A percentile compares a stretch with the other conserved stretches of the same genome.
These are phyloP conservation scores for Schmidtea mediterranea DNA, from an alignment of 1,140 invertebrate genomes.

Conservation along the genomic window DNA sequence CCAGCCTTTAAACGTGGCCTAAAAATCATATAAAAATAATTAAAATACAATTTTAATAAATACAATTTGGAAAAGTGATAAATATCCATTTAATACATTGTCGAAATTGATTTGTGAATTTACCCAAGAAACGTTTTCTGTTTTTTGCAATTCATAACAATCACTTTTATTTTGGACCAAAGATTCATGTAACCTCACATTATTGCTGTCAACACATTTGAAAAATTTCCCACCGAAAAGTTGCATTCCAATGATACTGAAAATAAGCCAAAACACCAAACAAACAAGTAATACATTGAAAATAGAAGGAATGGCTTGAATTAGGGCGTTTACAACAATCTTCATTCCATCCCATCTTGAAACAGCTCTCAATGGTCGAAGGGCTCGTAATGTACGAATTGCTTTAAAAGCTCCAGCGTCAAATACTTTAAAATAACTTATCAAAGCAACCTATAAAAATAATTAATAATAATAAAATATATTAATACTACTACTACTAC, in stretches of 20 bases:
- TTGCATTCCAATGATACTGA: conserved; percentile 45
- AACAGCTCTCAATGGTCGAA: conserved; percentile 36
- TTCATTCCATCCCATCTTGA: not conserved
- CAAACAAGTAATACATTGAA: conserved; percentile 69
- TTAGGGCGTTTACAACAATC: conserved; percentile 73
- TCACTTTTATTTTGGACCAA: not conserved
- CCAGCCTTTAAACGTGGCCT: conserved; percentile 58
- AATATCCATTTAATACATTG: conserved; percentile 78
- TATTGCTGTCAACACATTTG: conserved; percentile 42
- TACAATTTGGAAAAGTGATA: conserved; percentile 80
- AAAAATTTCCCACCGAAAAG: conserved; percentile 62
- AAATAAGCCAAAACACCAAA: conserved; percentile 41
- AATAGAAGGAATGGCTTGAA: conserved; percentile 27
- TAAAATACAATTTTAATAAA: conserved; percentile 1
- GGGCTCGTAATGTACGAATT: conserved; percentile 47
- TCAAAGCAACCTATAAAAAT: too few relatives aligned
- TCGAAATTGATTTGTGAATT: conserved; percentile 94
- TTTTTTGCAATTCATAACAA: too few relatives aligned
- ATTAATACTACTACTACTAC: too few relatives aligned
- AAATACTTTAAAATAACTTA: too few relatives aligned
- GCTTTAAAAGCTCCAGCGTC: conserved; percentile 49
- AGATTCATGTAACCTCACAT: conserved; percentile 26
- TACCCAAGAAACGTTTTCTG: conserved; percentile 41
- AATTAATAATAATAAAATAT: too few relatives aligned
- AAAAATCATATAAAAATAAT: conserved; percentile 8